Conservation (phyloP, 2,113 vertebrate genomes). For the Synchiropus splendidus region DNA sequence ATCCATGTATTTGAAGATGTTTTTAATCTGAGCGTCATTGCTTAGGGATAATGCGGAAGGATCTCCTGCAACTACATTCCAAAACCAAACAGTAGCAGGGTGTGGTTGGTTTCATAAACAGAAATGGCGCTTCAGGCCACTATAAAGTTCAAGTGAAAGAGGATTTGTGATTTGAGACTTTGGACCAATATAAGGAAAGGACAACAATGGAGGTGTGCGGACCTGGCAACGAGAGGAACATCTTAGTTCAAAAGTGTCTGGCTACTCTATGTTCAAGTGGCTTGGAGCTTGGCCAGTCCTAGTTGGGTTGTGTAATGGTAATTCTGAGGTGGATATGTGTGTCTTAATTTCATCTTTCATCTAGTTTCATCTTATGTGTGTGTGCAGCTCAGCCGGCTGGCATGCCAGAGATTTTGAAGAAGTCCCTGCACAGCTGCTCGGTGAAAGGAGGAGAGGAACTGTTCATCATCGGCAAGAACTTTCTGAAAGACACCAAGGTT, state of each 20-base stretch:
- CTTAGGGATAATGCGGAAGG: too few species aligned
- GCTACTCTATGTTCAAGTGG: too few species aligned
- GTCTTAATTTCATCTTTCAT: too few species aligned
- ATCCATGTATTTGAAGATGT: too few species aligned
- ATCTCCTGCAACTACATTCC: too few species aligned
- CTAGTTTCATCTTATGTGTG: too few species aligned
- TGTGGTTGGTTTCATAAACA: constrained; percentile 45
- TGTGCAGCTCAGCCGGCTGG: constrained; percentile 89
- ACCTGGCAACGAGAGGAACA: too few species aligned
- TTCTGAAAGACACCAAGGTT: constrained; percentile 97
- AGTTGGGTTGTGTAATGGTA: too few species aligned
- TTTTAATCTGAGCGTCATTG: too few species aligned
- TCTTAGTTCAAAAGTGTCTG: too few species aligned
- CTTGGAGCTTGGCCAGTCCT: too few species aligned
- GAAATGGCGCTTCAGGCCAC: constrained; percentile 36
- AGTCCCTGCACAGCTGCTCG: constrained; percentile 89
- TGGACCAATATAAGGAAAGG: constrained; percentile 30
- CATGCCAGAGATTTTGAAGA: constrained; percentile 94
- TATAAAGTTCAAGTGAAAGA: constrained; percentile 23
- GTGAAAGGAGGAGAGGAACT: constrained; percentile 91
- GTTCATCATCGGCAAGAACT: constrained; percentile 98
- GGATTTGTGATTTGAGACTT: constrained; percentile 21
- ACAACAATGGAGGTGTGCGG: constrained; percentile 36
- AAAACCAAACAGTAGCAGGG: constrained; percentile 25
- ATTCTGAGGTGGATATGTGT: too few species aligned